phyloP scores from a whole-genome alignment of 1,140 invertebrate genomes.

The Drosophila oshimai region DNA sequence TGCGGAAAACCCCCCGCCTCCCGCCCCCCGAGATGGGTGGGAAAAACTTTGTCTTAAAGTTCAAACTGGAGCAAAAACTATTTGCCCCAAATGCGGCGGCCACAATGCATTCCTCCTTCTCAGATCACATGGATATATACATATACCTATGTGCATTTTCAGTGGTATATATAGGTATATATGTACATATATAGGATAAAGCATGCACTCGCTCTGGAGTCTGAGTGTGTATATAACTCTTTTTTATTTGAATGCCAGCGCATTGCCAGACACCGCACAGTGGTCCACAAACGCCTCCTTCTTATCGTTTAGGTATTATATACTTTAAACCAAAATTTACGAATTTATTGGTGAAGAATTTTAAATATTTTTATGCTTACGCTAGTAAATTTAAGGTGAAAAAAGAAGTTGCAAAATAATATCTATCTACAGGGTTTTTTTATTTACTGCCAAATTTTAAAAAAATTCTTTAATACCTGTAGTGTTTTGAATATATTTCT shows the following conservation, averaged over 20 bases:
- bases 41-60: constrained; percentile 74
- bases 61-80: constrained; percentile 79
- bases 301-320: too few relatives aligned
- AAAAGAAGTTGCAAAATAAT: too few relatives aligned
- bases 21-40: neutral
- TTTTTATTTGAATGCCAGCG: constrained; percentile 63
- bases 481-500: too few relatives aligned
- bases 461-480: too few relatives aligned
- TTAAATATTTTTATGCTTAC: too few relatives aligned
- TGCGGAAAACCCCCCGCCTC: constrained; percentile 39
- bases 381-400: too few relatives aligned
- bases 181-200: constrained; percentile 34
- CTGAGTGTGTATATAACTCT: constrained; percentile 67
- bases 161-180: constrained; percentile 1
- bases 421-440: too few relatives aligned
- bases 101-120: constrained; percentile 43
- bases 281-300: too few relatives aligned
- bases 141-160: constrained; percentile 3
- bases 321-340: too few relatives aligned
- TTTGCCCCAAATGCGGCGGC: constrained; percentile 73
- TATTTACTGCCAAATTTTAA: too few relatives aligned
- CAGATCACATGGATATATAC: neutral
- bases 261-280: constrained; percentile 25
- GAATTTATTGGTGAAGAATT: too few relatives aligned
- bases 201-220: constrained; percentile 44